Conservation (phyloP, 2,113 vertebrate genomes). For the Athene noctua region DNA sequence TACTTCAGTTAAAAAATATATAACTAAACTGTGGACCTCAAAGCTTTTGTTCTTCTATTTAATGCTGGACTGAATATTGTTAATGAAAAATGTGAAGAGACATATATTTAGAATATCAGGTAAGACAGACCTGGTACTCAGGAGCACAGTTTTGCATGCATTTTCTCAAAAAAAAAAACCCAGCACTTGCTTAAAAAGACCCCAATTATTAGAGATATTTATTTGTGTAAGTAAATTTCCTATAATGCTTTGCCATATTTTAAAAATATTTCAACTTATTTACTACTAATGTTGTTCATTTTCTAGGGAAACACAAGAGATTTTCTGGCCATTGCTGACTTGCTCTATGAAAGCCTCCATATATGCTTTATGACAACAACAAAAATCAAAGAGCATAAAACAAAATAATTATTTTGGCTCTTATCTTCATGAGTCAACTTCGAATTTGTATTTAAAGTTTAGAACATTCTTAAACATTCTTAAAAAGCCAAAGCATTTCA, state of each 20-base stretch:
- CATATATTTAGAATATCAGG: neutral
- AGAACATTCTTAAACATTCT: neutral
- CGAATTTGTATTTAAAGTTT: neutral
- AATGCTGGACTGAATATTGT: neutral
- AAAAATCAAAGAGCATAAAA: neutral
- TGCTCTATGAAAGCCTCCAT: neutral
- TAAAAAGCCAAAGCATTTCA: neutral
- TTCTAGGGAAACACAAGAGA: neutral
- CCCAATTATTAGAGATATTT: neutral
- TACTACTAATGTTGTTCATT: neutral
- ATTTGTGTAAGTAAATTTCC: neutral
- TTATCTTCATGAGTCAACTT: neutral
- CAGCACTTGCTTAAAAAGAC: neutral
- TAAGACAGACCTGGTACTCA: neutral
- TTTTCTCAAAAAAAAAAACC: neutral
- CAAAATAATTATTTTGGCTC: neutral
- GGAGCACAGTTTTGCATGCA: neutral
- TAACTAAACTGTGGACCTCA: neutral
- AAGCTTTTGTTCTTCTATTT: neutral
- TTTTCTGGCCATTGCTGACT: neutral
- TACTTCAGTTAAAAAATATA: neutral
- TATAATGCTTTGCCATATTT: neutral
- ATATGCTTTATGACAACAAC: neutral
- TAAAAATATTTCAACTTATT: neutral
- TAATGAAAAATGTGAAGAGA: neutral